These are phyloP conservation scores for Heterodera carotae DNA, from an alignment of 1,140 invertebrate genomes.

Conservation along the genomic window DNA sequence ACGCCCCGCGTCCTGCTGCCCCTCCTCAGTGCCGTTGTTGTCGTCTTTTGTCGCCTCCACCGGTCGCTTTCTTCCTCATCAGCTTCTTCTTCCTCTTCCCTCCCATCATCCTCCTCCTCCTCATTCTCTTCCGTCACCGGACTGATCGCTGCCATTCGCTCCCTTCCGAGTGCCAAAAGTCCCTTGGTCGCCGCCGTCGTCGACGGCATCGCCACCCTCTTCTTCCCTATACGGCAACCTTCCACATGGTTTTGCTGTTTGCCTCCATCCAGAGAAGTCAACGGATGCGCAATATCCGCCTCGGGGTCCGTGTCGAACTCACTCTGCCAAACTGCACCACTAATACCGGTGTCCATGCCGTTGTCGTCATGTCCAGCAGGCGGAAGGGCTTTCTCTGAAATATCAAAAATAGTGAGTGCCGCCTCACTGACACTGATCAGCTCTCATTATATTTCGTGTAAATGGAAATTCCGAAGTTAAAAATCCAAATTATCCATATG, in stretches of 20 bases:
- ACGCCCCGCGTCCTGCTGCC: too few species aligned
- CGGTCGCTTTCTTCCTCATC: background rate
- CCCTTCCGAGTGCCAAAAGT: slow-evolving; percentile 6
- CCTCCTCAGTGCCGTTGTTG: too few species aligned
- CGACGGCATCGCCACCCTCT: background rate
- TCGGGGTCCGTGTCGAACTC: background rate
- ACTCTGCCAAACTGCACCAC: background rate
- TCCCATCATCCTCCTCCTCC: background rate
- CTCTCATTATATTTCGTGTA: too few species aligned
- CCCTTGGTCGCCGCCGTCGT: background rate
- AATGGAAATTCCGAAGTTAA: too few species aligned
- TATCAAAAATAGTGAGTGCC: too few species aligned
- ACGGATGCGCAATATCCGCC: background rate
- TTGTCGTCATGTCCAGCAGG: too few species aligned
- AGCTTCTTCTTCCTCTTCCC: background rate
- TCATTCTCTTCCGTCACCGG: slow-evolving; percentile 25
- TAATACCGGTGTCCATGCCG: background rate
- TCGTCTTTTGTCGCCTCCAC: background rate
- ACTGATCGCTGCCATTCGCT: slow-evolving; percentile 25
- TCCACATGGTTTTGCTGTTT: slow-evolving; percentile 16
- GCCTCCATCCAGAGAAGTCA: slow-evolving; percentile 10
- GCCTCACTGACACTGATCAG: too few species aligned
- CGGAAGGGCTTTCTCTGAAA: background rate
- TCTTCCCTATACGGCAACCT: background rate
- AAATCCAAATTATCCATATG: too few species aligned